Evolutionary conservation across 2,888 invertebrate genomes (phyloP).

Genomic region (Argyra leucocephala): DNA sequence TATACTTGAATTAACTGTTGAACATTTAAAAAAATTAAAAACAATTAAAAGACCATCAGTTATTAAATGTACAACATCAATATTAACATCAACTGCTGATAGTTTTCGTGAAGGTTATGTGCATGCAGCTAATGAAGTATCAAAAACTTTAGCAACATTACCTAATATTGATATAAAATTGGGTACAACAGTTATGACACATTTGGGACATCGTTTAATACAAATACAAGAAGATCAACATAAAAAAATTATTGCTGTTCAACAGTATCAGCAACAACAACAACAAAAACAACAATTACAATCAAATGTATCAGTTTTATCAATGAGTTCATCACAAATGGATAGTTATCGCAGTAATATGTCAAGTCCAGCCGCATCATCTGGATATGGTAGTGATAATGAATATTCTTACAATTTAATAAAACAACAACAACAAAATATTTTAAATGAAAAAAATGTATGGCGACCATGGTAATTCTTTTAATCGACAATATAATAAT

Average conservation of each 20-base stretch:
- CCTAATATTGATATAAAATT: slow-evolving; percentile 78
- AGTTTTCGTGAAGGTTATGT: slow-evolving; percentile 81
- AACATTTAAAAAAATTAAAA: slow-evolving; percentile 66
- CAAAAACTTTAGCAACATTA: slow-evolving; percentile 70
- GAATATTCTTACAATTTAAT: slow-evolving; percentile 26
- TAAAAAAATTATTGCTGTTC: slow-evolving; percentile 11
- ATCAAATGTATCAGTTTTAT: slow-evolving; percentile 11
- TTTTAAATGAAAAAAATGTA: slow-evolving; percentile 31
- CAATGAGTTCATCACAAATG: slow-evolving; percentile 5
- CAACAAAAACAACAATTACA: slow-evolving; percentile 16
- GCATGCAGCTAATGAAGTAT: slow-evolving; percentile 81
- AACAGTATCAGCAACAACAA: neutral
- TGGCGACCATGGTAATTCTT: slow-evolving; percentile 39
- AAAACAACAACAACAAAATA: slow-evolving; percentile 19
- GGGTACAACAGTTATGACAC: slow-evolving; percentile 81
- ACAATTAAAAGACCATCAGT: slow-evolving; percentile 49
- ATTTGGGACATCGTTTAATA: slow-evolving; percentile 74
- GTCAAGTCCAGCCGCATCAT: slow-evolving; percentile 37
- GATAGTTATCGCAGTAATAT: slow-evolving; percentile 20
- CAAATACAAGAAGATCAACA: slow-evolving; percentile 23
- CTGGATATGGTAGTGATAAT: slow-evolving; percentile 41
- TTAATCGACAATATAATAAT: neutral
- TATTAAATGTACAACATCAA: slow-evolving; percentile 33
- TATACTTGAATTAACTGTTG: slow-evolving; percentile 77
- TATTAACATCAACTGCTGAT: slow-evolving; percentile 61